Evolutionary conservation across 2,888 invertebrate genomes (phyloP).

Genomic region (Pelosia muscerda): DNA sequence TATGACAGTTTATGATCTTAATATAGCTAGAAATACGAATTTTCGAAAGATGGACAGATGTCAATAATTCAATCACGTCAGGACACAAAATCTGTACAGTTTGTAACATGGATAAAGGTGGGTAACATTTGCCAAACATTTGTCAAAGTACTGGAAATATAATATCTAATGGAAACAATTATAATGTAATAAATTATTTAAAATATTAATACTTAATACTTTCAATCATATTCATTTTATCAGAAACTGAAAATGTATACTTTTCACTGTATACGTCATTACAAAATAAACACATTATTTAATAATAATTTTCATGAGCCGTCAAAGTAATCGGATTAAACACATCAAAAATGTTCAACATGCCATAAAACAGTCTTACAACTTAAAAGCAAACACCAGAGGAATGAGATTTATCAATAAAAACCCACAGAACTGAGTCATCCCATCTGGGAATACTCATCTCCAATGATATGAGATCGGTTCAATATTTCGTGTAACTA

Average conservation of each 20-base stretch:
- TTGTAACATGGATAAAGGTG: too few species aligned
- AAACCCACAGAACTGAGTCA: constrained; percentile 55
- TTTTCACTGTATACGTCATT: not conserved
- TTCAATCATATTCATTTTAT: not conserved
- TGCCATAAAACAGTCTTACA: constrained; percentile 4
- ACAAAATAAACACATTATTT: constrained; percentile 3
- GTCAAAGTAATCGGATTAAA: constrained; percentile 21
- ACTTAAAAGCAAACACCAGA: constrained; percentile 18
- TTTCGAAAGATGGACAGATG: too few species aligned
- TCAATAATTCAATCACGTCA: too few species aligned
- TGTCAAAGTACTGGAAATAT: too few species aligned
- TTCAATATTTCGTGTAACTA: constrained; percentile 59
- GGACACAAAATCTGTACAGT: too few species aligned
- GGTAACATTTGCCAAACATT: too few species aligned
- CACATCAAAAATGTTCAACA: constrained; percentile 8
- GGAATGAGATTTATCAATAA: constrained; percentile 33
- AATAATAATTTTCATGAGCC: constrained; percentile 12
- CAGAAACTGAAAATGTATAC: not conserved
- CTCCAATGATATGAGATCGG: constrained; percentile 55
- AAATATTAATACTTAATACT: too few species aligned
- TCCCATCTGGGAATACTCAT: constrained; percentile 56
- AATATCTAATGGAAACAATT: too few species aligned
- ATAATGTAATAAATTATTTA: too few species aligned
- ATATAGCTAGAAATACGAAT: too few species aligned
- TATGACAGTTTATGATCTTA: too few species aligned